Percentiles rank a stretch among this genome's conserved stretches.
These are phyloP conservation scores for Esox lucius DNA, from an alignment of 2,797 vertebrate species.

Conservation along the genomic window DNA sequence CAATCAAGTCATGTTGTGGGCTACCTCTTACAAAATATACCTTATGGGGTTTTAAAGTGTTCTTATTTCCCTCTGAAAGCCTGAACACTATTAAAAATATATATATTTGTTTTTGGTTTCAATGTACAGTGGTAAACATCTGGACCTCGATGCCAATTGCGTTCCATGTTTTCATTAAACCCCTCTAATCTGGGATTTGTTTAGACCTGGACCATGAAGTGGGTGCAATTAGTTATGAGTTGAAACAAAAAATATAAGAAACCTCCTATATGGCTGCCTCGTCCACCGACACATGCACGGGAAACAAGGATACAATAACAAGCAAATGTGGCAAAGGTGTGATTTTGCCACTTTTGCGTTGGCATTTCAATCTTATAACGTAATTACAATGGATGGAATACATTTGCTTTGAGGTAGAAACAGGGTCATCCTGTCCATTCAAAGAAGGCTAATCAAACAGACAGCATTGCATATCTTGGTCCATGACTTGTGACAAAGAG, in stretches of 20 bases:
- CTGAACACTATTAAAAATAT: too few species aligned
- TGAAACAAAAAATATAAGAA: conserved; percentile 35
- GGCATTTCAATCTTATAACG: not conserved
- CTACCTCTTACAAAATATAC: too few species aligned
- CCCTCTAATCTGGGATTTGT: too few species aligned
- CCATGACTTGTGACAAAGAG: not conserved
- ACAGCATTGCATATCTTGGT: not conserved
- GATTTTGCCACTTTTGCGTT: conserved; percentile 9
- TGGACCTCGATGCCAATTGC: too few species aligned
- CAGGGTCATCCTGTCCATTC: not conserved
- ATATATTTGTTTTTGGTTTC: too few species aligned
- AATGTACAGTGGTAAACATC: too few species aligned
- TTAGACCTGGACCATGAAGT: too few species aligned
- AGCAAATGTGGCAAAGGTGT: conserved; percentile 19
- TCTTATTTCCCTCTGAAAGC: too few species aligned
- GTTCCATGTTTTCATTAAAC: too few species aligned
- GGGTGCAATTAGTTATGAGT: too few species aligned
- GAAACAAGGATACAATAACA: conserved; percentile 52
- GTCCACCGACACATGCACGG: conserved; percentile 38
- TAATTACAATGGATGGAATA: not conserved
- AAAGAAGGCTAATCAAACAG: not conserved
- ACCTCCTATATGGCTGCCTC: conserved; percentile 24
- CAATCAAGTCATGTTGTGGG: too few species aligned
- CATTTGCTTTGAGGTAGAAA: not conserved
- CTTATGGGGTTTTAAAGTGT: too few species aligned